Conservation (phyloP, 2,797 vertebrate genomes). For the Otolemur crassicaudatus region DNA sequence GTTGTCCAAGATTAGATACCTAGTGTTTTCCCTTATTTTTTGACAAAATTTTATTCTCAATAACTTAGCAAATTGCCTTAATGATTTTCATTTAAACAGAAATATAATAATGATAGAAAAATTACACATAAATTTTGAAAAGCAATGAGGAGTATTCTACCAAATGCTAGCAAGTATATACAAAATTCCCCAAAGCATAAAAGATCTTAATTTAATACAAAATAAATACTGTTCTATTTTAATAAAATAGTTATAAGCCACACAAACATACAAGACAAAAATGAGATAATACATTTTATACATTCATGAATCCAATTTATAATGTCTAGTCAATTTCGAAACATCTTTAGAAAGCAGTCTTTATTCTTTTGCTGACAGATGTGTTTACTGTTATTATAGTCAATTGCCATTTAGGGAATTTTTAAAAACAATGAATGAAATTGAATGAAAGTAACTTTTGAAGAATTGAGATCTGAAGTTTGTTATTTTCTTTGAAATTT, state of each 20-base stretch:
- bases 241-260: background rate
- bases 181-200: background rate
- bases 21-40: background rate
- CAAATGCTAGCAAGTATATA: background rate
- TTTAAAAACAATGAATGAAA: slow-evolving; percentile 26
- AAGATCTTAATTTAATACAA: background rate
- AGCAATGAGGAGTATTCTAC: background rate
- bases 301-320: slow-evolving; percentile 51
- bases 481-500: slow-evolving; percentile 1
- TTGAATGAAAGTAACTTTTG: slow-evolving; percentile 57
- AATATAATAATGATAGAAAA: background rate
- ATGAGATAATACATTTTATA: slow-evolving; percentile 25
- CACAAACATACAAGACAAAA: background rate
- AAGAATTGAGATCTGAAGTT: slow-evolving; percentile 17
- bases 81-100: background rate
- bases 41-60: background rate
- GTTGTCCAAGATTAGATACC: background rate
- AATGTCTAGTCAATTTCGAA: slow-evolving; percentile 37
- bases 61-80: background rate
- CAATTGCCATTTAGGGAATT: slow-evolving; percentile 49
- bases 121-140: background rate
- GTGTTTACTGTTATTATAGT: slow-evolving; percentile 59
- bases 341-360: background rate
- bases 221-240: background rate
- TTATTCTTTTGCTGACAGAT: slow-evolving; percentile 53